Percentiles rank a stretch among this genome's conserved stretches.
Evolutionary conservation across 2,888 invertebrate genomes (phyloP).

Genomic region (Lasioglossum pauxillum): DNA sequence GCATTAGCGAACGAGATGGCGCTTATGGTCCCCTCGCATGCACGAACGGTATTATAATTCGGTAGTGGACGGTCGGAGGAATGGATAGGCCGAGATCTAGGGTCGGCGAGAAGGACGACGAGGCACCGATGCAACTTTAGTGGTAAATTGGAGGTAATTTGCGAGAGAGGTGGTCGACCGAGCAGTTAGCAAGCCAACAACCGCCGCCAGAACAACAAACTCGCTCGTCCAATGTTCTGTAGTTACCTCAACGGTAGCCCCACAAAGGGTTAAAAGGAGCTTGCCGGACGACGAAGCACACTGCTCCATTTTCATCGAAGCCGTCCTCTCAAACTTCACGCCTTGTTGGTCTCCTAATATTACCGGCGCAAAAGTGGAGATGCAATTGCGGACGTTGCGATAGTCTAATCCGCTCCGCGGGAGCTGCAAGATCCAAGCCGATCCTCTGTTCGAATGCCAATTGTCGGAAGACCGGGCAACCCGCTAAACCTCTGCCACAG

Average conservation of each 20-base stretch:
- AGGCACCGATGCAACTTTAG: conserved; percentile 72
- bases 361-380: conserved; percentile 25
- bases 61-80: conserved; percentile 5
- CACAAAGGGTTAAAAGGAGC: conserved; percentile 68
- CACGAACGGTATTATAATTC: conserved; percentile 42
- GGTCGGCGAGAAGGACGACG: conserved; percentile 65
- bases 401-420: background rate
- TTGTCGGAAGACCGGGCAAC: background rate
- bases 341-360: conserved; percentile 42
- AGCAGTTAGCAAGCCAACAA: conserved; percentile 76
- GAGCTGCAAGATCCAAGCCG: background rate
- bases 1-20: background rate
- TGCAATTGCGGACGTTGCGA: conserved; percentile 10
- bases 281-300: conserved; percentile 44
- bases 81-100: conserved; percentile 51
- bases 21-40: background rate
- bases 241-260: conserved; percentile 69
- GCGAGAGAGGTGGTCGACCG: conserved; percentile 73
- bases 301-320: conserved; percentile 62
- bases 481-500: background rate
- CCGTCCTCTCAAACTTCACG: conserved; percentile 54
- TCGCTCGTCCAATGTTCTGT: conserved; percentile 66
- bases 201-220: conserved; percentile 73
- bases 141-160: conserved; percentile 79
- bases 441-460: background rate